Conservation (phyloP, 2,888 invertebrate genomes). For the Biston betularia region DNA sequence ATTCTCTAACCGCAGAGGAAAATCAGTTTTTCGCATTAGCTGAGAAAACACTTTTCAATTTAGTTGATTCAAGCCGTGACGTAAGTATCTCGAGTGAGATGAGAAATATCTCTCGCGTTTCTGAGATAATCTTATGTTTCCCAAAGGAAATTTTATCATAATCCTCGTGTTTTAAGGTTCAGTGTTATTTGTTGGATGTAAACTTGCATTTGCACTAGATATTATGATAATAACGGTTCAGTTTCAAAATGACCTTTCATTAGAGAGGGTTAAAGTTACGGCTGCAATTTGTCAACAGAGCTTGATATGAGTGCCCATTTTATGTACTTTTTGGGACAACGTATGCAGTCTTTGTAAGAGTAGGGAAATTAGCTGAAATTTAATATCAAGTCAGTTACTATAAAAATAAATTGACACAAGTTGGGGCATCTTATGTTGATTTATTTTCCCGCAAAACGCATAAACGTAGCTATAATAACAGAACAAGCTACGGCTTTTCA, state of each 20-base stretch:
- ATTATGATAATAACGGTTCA: conserved; percentile 9
- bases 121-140: background rate
- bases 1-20: background rate
- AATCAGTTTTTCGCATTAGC: background rate
- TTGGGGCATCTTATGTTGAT: too few species aligned
- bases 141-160: background rate
- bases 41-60: background rate
- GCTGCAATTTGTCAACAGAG: conserved; percentile 1
- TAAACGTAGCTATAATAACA: too few species aligned
- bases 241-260: conserved; percentile 12
- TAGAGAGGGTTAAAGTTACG: conserved; percentile 9
- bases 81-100: background rate
- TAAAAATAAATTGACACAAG: too few species aligned
- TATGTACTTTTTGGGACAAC: background rate
- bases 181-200: background rate
- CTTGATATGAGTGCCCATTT: background rate
- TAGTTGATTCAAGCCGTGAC: background rate
- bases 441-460: too few species aligned
- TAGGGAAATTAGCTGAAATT: background rate
- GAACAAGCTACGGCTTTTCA: too few species aligned
- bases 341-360: background rate
- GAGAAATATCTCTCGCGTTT: background rate
- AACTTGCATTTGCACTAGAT: conserved; percentile 2
- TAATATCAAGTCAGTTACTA: background rate
- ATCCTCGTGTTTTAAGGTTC: background rate